Evolutionary conservation across 2,888 invertebrate species (phyloP).

Genomic region (Rhodophaea formosa): DNA sequence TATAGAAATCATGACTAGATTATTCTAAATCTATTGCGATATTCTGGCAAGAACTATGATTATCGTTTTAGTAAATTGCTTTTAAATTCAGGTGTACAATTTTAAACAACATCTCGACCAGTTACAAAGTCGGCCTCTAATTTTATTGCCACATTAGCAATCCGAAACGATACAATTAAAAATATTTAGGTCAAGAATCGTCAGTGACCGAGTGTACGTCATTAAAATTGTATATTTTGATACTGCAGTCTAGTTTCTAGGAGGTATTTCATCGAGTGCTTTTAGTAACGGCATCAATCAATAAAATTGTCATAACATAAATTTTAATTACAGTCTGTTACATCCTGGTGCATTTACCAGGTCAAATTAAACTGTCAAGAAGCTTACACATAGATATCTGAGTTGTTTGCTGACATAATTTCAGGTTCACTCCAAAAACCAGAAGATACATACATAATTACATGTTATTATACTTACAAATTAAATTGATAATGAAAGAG

Average conservation of each 20-base stretch:
- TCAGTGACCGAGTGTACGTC: constrained; percentile 1
- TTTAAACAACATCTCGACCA: constrained; percentile 23
- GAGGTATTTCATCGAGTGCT: not conserved
- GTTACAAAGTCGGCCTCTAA: constrained; percentile 39
- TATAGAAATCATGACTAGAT: not conserved
- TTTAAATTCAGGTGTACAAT: constrained; percentile 6
- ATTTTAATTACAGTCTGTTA: not conserved
- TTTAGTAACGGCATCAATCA: not conserved
- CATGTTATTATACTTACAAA: too few species aligned
- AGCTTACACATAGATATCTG: not conserved
- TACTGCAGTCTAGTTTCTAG: not conserved
- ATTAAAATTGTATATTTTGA: not conserved
- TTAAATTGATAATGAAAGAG: not conserved
- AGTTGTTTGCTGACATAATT: not conserved
- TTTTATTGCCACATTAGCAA: constrained; percentile 48
- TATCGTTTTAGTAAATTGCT: not conserved
- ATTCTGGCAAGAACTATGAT: not conserved
- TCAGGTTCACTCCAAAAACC: too few species aligned
- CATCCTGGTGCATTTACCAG: not conserved
- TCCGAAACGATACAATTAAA: constrained; percentile 42
- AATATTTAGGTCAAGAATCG: constrained; percentile 38
- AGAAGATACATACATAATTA: too few species aligned
- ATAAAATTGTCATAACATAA: not conserved
- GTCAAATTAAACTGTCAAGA: not conserved
- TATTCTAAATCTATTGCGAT: not conserved